Conservation (phyloP, 37 sponge, comb jelly and placozoan genomes). For the Hexactinellida sp. region DNA sequence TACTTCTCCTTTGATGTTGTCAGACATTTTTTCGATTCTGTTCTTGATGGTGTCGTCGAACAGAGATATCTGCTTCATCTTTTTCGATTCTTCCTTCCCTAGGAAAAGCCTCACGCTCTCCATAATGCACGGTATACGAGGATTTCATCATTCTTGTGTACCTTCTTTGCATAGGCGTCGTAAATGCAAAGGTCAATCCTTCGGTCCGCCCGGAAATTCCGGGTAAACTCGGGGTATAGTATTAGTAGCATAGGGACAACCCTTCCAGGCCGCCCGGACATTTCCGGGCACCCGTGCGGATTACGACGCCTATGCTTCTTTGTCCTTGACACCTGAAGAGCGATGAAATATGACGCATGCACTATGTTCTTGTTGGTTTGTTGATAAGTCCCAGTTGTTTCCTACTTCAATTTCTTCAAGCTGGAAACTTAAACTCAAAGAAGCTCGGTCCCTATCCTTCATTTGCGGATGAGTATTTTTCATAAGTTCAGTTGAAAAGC, state of each 20-base stretch:
- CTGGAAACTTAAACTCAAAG: background rate
- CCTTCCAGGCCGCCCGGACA: too few species aligned
- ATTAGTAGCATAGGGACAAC: too few species aligned
- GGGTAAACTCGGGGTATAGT: too few species aligned
- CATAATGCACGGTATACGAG: background rate
- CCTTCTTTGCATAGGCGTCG: too few species aligned
- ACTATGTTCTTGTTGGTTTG: background rate
- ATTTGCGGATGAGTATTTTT: background rate
- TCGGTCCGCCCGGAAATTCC: too few species aligned
- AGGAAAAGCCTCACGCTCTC: background rate
- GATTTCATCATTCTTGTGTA: background rate
- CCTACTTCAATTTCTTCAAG: background rate
- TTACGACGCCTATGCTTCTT: too few species aligned
- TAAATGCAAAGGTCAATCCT: too few species aligned
- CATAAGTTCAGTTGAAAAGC: background rate
- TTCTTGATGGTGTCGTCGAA: background rate
- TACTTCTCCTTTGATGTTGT: background rate
- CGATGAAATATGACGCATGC: background rate
- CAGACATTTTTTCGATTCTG: background rate
- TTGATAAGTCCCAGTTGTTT: background rate
- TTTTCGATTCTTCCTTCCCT: background rate
- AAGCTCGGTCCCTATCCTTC: background rate
- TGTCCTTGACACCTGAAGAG: background rate
- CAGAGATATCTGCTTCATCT: background rate
- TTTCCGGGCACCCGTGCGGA: too few species aligned